phyloP scores from a whole-genome alignment of 2,113 vertebrate species.

The Ptilorrhoa leucosticta region DNA sequence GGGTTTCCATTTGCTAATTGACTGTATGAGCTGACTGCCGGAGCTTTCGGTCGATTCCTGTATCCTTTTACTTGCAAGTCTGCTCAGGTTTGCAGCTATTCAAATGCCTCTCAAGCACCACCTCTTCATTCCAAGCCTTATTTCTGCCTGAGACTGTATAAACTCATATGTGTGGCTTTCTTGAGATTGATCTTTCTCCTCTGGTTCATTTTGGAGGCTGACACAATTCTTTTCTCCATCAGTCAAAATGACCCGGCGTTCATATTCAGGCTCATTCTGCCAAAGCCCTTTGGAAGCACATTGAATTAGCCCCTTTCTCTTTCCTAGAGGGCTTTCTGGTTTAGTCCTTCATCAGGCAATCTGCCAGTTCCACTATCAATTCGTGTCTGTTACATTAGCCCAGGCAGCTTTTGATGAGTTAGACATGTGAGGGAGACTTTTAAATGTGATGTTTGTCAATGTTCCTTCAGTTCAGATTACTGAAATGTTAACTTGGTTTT shows the following conservation, averaged over 20 bases:
- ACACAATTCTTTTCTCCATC: conserved; percentile 17
- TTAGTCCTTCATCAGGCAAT: conserved; percentile 42
- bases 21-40: not conserved
- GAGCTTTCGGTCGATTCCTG: not conserved
- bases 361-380: conserved; percentile 51
- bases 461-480: conserved; percentile 8
- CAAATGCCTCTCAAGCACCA: not conserved
- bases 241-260: conserved; percentile 16
- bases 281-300: conserved; percentile 5
- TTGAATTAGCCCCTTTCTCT: conserved; percentile 36
- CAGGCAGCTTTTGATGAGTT: not conserved
- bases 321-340: conserved; percentile 42
- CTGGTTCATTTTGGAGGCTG: conserved; percentile 12
- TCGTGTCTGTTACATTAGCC: not conserved
- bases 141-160: not conserved
- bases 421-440: conserved; percentile 12
- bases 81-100: conserved; percentile 11
- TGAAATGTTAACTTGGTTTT: conserved; percentile 17
- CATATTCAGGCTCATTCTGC: conserved; percentile 9
- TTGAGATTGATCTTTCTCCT: conserved; percentile 35
- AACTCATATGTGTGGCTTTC: not conserved
- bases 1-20: conserved; percentile 3
- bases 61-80: not conserved
- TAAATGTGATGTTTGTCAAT: conserved; percentile 8
- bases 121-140: not conserved